Evolutionary conservation across 2,888 invertebrate genomes (phyloP), one percentile per base, ranked within the genome.

Genomic region (Nasonia oneida): DNA sequence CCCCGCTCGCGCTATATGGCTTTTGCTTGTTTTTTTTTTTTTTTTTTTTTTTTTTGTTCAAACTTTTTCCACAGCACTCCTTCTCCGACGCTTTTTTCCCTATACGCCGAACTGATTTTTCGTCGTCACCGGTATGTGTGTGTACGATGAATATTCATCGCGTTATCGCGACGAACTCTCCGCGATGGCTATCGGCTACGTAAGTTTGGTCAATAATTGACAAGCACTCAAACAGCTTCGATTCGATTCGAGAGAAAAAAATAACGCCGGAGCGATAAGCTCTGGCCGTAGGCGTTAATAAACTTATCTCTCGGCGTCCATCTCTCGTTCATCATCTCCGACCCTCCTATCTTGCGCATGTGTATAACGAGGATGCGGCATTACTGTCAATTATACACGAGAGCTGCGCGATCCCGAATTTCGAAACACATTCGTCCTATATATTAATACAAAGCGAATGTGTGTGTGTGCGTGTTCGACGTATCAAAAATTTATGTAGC

Each of bases 11-110:
- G 47, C 86, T 29, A 76, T 53, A 42, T 78, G 80, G 67, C 94
- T 94, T 94, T 85, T 87, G 79, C 94, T 94, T 94, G 5, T 37
- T 37, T 85, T 87, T 87, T 91, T 81, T 81, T 86, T 23, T 23
- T 23, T 23, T 23, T 23, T 23, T 23, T 23, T 23, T 23, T 23
- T 23, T 23, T 23, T 23, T 23, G 23, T 94, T 94, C 94, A 85
- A 88, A 88, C 91, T 88, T 87, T 88, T 86, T 81, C 81, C 47
- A 47, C 47, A 1, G 29, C 47, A 12, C 5, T 39, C 39, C 39
- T 1, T 85, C 80, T 84, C 4, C 57, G n/a, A 61, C 6, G n/a
- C 8, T n/a, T 10, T 47, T 47, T 47, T 47, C 10, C 10, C 2
- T 10, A 47, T 12, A 47, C 47, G 12, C 2, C 12, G 8, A 8